phyloP scores from a whole-genome alignment of 2,113 vertebrate genomes.

The Apodemus sylvaticus region DNA sequence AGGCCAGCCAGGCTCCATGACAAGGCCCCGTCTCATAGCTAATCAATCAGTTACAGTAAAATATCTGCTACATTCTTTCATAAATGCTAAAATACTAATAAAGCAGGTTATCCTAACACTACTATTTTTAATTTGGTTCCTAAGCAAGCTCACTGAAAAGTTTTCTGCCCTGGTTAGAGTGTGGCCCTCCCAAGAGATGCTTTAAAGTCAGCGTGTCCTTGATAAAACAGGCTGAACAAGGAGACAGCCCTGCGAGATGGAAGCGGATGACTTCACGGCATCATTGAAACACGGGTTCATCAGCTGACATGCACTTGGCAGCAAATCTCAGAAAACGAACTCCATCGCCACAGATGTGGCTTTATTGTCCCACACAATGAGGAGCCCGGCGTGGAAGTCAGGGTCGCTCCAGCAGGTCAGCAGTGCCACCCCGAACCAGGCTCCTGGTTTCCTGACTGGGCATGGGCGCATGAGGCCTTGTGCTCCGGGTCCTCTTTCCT shows the following conservation, averaged over 20 bases:
- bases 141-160: not conserved
- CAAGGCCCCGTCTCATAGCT: not conserved
- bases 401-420: not conserved
- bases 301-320: not conserved
- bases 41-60: not conserved
- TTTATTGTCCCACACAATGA: not conserved
- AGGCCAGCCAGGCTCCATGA: not conserved
- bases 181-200: not conserved
- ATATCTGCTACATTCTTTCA: not conserved
- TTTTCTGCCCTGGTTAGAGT: not conserved
- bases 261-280: not conserved
- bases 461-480: not conserved
- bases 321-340: not conserved
- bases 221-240: not conserved
- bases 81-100: not conserved
- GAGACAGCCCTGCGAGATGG: not conserved
- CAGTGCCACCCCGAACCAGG: not conserved
- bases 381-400: not conserved
- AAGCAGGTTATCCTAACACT: not conserved
- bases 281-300: not conserved
- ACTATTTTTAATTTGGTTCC: not conserved
- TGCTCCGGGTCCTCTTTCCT: not conserved
- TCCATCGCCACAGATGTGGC: not conserved
- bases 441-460: not conserved
- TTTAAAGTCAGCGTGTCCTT: not conserved